These are phyloP conservation scores for fruit fly (Drosophila melanogaster) DNA, from an alignment of 1,140 invertebrate genomes.

Conservation along the genomic window DNA sequence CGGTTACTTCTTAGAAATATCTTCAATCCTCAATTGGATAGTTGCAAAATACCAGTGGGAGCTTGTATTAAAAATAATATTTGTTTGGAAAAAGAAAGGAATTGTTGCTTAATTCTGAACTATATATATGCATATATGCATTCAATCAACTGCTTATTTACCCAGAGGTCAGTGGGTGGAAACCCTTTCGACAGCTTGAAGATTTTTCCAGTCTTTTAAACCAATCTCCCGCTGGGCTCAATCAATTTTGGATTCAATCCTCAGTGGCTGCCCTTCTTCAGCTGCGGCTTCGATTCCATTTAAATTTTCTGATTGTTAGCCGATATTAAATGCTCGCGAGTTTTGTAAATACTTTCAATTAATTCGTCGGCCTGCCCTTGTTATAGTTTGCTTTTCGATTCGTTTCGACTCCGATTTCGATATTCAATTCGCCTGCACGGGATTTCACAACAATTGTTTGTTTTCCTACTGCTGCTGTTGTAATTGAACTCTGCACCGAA, in stretches of 20 bases:
- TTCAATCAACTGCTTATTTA: conserved; percentile 36
- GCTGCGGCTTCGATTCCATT: conserved; percentile 12
- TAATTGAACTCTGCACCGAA: conserved; percentile 71
- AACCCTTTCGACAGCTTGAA: conserved; percentile 27
- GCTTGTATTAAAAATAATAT: conserved; percentile 3
- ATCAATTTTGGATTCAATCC: conserved; percentile 13
- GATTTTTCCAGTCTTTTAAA: conserved; percentile 13
- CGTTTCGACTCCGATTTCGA: conserved; percentile 38
- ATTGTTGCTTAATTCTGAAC: not conserved
- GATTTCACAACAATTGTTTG: conserved; percentile 56
- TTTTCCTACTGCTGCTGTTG: conserved; percentile 46
- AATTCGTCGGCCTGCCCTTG: conserved; percentile 63
- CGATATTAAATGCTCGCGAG: conserved; percentile 45
- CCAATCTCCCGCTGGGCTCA: conserved; percentile 44
- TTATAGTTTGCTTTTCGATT: conserved; percentile 53
- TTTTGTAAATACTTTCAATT: conserved; percentile 61
- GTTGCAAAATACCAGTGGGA: conserved; percentile 3
- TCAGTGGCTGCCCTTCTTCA: too few species aligned
- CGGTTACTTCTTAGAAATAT: conserved; percentile 15
- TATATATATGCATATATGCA: not conserved
- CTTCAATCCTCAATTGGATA: conserved; percentile 20
- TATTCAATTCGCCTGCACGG: conserved; percentile 40
- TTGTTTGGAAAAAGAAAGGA: not conserved
- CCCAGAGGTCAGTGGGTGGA: conserved; percentile 23
- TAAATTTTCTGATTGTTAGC: conserved; percentile 30